These are phyloP conservation scores for Xanthia togata DNA, from an alignment of 2,888 invertebrate species.

Conservation along the genomic window DNA sequence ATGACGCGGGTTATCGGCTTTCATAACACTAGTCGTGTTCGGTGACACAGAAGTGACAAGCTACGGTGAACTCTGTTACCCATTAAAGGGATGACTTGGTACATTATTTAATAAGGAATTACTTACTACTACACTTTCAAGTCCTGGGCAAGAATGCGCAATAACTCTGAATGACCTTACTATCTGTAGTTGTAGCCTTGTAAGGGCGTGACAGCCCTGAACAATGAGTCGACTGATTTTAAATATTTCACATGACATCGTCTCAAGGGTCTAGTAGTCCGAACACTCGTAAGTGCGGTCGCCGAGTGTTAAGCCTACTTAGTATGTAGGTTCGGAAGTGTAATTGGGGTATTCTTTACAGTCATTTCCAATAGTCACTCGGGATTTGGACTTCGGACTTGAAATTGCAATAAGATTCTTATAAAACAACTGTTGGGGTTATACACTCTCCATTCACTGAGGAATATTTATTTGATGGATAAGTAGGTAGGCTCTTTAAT, in stretches of 20 bases:
- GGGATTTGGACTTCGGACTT: background rate
- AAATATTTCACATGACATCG: background rate
- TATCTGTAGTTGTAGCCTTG: background rate
- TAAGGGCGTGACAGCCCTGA: background rate
- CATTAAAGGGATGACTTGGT: conserved; percentile 11
- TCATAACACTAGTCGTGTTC: conserved; percentile 9
- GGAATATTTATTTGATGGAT: no score
- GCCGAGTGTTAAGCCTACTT: background rate
- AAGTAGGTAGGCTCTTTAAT: no score
- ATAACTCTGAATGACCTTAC: background rate
- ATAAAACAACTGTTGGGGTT: no score
- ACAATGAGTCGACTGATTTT: background rate
- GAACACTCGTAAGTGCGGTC: background rate
- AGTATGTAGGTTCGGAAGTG: background rate
- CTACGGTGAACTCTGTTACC: conserved; percentile 12
- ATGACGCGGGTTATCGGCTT: conserved; percentile 15
- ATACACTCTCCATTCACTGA: no score
- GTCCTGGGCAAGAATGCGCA: background rate
- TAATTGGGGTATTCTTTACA: background rate
- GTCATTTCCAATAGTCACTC: no score
- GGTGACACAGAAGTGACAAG: conserved; percentile 23
- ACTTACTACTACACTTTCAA: background rate
- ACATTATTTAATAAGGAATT: background rate
- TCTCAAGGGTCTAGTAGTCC: background rate
- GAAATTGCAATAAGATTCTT: background rate